Evolutionary conservation across 2,113 vertebrate genomes (phyloP).

Genomic region (Nerophis ophidion): DNA sequence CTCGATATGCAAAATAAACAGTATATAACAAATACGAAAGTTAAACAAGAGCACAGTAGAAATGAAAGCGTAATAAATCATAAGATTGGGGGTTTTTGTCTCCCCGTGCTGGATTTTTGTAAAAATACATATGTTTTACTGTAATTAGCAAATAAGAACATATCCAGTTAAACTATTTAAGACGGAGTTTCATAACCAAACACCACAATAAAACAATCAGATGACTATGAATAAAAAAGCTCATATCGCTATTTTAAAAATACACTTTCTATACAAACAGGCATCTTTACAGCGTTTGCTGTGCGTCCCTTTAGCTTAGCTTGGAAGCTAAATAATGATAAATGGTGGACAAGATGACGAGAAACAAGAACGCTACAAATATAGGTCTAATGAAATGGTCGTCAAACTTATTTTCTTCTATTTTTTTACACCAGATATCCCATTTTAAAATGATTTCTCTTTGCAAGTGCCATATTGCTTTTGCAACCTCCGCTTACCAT

Average conservation of each 20-base stretch:
- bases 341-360: neutral
- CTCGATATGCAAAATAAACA: neutral
- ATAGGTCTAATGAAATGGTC: neutral
- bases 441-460: too few species aligned
- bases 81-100: neutral
- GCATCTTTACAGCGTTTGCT: conserved; percentile 6
- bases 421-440: too few species aligned
- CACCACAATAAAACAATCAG: conserved; percentile 23
- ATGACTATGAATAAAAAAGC: conserved; percentile 52
- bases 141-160: neutral
- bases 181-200: conserved; percentile 5
- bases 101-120: neutral
- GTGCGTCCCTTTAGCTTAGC: conserved; percentile 12
- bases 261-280: conserved; percentile 55
- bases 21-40: neutral
- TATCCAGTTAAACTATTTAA: neutral
- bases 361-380: neutral
- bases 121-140: neutral
- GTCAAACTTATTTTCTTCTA: too few species aligned
- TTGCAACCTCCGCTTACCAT: too few species aligned
- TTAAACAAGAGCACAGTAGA: neutral
- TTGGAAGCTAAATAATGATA: conserved; percentile 13
- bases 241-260: conserved; percentile 54
- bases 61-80: neutral
- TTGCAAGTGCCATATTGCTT: too few species aligned